Evolutionary conservation across 2,888 invertebrate species (phyloP).

Genomic region (Nemapogon koenigi): DNA sequence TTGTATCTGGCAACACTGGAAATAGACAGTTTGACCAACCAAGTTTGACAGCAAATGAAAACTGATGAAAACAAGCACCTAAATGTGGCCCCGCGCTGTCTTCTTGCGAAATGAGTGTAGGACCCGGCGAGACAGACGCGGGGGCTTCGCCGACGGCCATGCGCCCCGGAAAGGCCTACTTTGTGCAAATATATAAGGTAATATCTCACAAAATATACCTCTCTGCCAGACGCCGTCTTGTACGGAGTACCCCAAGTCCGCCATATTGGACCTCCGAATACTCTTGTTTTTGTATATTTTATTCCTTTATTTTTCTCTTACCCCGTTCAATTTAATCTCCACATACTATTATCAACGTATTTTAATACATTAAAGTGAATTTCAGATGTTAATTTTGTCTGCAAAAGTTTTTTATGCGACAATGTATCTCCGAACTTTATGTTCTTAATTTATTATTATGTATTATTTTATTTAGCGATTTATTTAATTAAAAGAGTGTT

Average conservation of each 20-base stretch:
- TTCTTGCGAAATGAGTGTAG: slow-evolving; percentile 66
- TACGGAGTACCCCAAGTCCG: slow-evolving; percentile 50
- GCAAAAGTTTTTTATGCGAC: too few relatives aligned
- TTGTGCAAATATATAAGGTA: slow-evolving; percentile 59
- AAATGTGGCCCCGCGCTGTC: slow-evolving; percentile 65
- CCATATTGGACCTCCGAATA: slow-evolving; percentile 55
- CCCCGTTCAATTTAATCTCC: too few relatives aligned
- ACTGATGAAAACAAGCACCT: slow-evolving; percentile 55
- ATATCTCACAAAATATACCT: too few relatives aligned
- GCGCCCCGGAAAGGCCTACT: slow-evolving; percentile 55
- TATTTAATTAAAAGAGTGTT: too few relatives aligned
- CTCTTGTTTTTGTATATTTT: slow-evolving; percentile 52
- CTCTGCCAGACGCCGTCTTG: slow-evolving; percentile 44
- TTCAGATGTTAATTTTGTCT: too few relatives aligned
- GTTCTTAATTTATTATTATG: too few relatives aligned
- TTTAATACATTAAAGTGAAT: too few relatives aligned
- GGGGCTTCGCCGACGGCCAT: slow-evolving; percentile 55
- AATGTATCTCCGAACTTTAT: too few relatives aligned
- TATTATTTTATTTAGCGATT: too few relatives aligned
- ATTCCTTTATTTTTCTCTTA: slow-evolving; percentile 6
- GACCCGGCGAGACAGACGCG: slow-evolving; percentile 63
- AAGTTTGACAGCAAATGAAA: slow-evolving; percentile 42
- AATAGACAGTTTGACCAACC: too few relatives aligned
- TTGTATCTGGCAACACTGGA: slow-evolving; percentile 33
- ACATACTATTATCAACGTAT: too few relatives aligned